Base-by-base conservation (phyloP, 2,797 vertebrate genomes). In the Falco novaeseelandiae region DNA sequence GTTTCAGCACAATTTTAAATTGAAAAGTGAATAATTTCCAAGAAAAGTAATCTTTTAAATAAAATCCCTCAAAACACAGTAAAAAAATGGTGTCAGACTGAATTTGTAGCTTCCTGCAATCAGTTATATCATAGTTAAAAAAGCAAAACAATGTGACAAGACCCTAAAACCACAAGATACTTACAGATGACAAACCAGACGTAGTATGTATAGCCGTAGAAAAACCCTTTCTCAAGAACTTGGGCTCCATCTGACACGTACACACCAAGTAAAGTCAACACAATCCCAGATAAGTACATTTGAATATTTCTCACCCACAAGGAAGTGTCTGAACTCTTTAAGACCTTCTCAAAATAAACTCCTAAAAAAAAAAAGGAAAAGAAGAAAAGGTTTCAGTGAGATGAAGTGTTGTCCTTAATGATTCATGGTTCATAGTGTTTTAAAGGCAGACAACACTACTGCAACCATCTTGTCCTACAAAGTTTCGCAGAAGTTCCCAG, bases 291-390 rank as follows among this genome's bases (percentile, higher is more conserved):
- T 36, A 99, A 97, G 96, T 99, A 99, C 99, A 99, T 99, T 98
- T 99, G 99, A 97, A 99, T 99, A 95, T 99, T 99, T 97, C 99
- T 99, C 97, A 99, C 99, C 99, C 99, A 99, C 94, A 99, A 98
- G 74, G 99, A 99, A 27, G 99, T 99, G 89, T 99, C 99, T 1
- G 99, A 99, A 97, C 99, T 99, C 98, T 99, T 99, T 90, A 99
- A 93, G 51, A 99, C 99, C 97, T 99, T 99, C 98, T 99, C 99
- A 98, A 99, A 99, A 97, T 99, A 99, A 46, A 99, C 99, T 69
- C 99, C 99, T 99, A 92, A 38, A 92, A 97, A 38, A 27, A 26
- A 30, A 69, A 5, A 8, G 38, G 5, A 15, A 46, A 36, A 5
- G 6, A 5, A 2, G 0, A 25, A 82, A 71, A 10, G 1, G 11